Percentiles rank a stretch among this genome's conserved stretches.
phyloP scores from a whole-genome alignment of 2,113 vertebrate species.

The Corythoichthys haematopterus region DNA sequence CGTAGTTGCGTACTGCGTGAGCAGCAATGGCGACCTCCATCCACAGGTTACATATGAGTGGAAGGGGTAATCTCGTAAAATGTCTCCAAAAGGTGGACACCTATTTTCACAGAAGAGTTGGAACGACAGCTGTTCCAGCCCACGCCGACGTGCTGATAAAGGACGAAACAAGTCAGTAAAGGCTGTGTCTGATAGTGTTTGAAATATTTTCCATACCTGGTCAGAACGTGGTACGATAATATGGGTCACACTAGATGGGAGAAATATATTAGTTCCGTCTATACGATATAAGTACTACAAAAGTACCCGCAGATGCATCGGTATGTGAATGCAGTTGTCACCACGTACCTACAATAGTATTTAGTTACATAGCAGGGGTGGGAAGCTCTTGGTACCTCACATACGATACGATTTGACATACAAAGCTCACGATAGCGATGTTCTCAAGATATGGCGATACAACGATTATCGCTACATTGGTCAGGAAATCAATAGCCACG shows the following conservation, averaged over 20 bases:
- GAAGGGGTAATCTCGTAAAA: constrained; percentile 18
- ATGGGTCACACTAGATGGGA: not conserved
- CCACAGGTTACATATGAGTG: constrained; percentile 54
- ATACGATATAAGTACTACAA: not conserved
- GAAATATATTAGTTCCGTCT: not conserved
- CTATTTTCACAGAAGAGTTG: constrained; percentile 24
- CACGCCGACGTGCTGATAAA: constrained; percentile 9
- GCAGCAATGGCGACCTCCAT: constrained; percentile 70
- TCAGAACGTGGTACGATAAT: not conserved
- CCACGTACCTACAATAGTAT: not conserved
- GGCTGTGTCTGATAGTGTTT: not conserved
- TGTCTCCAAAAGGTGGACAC: constrained; percentile 24
- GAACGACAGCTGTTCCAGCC: constrained; percentile 24
- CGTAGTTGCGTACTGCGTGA: constrained; percentile 31
- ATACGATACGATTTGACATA: too few relatives aligned
- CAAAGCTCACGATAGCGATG: too few relatives aligned
- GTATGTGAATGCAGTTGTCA: not conserved
- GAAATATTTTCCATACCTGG: not conserved
- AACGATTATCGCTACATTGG: too few relatives aligned
- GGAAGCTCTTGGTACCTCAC: too few relatives aligned
- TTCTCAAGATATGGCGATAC: too few relatives aligned
- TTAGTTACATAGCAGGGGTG: too few relatives aligned
- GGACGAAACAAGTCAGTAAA: constrained; percentile 41
- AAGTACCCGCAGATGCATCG: not conserved
- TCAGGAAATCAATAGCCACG: too few relatives aligned